Evolutionary conservation across 2,113 vertebrate species (phyloP), one percentile per base, ranked within the genome.

Genomic region (Phaetusa simplex): DNA sequence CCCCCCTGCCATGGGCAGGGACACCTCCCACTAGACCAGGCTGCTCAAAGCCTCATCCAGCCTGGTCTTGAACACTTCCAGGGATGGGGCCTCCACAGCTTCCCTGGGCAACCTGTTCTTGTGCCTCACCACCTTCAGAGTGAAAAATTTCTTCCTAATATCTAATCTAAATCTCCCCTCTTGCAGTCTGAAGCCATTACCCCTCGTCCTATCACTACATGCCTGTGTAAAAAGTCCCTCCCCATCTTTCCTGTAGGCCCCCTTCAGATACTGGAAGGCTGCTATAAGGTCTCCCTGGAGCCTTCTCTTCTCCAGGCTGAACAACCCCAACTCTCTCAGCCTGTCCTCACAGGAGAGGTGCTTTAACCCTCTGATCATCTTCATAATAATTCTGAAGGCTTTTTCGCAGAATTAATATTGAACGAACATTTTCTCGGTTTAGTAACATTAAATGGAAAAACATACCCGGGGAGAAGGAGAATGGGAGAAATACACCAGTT

Each of bases 391-490:
- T 96, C 71, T 90, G 42, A 91, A 90, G 45, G 52, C 36, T 81
- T 96, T 94, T 96, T 79, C n/a, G 85, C 47, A 87, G 26, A 92
- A 89, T 86, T 72, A 59, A 55, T 93, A 47, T 93, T 93, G 53
- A 97, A 90, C 73, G 47, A 96, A 71, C 4, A 17, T 89, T 94
- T 94, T 88, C 22, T 47, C 94, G 50, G 14, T 86, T 91, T 95
- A 91, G 71, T 81, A 86, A 83, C 59, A 49, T 69, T 87, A 95
- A 94, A 91, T 65, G 53, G 45, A 82, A 94, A 95, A 94, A 88
- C 45, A 47, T 59, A 62, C 89, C 70, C 79, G 36, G 47, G 49
- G 45, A 86, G 55, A 87, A 84, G 26, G 36, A 81, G 43, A 70
- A 58, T 82, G 52, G 61, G n/a, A 88, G 53, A 81, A 95, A 59